Base-by-base conservation (phyloP, 2,797 vertebrate genomes). In the Furcifer pardalis region DNA sequence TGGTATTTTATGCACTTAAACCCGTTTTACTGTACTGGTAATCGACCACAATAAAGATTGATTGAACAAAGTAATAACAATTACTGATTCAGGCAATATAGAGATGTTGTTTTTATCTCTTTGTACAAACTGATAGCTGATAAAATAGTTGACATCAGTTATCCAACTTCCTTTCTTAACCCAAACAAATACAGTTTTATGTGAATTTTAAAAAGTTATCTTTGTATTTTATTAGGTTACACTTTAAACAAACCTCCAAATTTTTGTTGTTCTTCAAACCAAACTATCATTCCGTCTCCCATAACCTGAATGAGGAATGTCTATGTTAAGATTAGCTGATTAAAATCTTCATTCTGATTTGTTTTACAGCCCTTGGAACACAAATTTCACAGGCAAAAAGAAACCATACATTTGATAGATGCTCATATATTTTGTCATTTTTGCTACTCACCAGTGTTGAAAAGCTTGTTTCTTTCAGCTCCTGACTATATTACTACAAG, bases 401-500 rank as follows among this genome's bases (percentile, higher is more conserved):
- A n/a, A 68, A 44, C 15, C 3, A 37, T 35, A 35, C n/a, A 2
- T 72, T 49, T 62, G 5, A n/a, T 35, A 12, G 30, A 37, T 79
- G 3, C 46, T 9, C 44, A 27, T 63, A 49, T 0, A 0, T 3
- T 76, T 63, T 88, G 68, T 84, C 0, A 78, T 17, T 76, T 52
- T 17, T 42, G 5, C 65, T 19, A 89, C 93, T 90, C 59, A 93
- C 91, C 92, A 86, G 49, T 81, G 86, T 17, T 77, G 73, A 83
- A 8, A 68, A 86, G 65, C 1, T 75, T 83, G 72, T 77, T 91
- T 82, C 85, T 83, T 71, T 84, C 62, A 84, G 71, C 49, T 87
- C 82, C 66, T 27, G 85, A n/a, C 87, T 84, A 86, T 71, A 19
- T 78, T 89, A 78, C 60, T 85, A 77, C 56, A 72, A 72, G n/a